Evolutionary conservation across 2,113 vertebrate genomes (phyloP).

Genomic region (Aleadryas rufinucha): DNA sequence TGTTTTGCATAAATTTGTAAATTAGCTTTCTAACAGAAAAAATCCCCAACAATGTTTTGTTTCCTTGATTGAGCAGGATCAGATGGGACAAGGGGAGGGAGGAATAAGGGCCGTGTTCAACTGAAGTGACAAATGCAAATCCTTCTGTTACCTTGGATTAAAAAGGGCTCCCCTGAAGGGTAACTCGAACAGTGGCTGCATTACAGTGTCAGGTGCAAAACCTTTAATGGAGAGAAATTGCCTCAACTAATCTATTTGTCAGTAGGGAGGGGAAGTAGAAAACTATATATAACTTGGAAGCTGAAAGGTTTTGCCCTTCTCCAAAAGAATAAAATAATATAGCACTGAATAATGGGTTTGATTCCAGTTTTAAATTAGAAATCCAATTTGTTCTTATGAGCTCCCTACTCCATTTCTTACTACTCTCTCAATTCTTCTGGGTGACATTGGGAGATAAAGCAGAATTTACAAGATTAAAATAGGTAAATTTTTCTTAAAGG

Average conservation of each 20-base stretch:
- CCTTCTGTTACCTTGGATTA: conserved; percentile 13
- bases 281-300: conserved; percentile 35
- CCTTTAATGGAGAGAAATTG: conserved; percentile 60
- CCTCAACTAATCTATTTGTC: conserved; percentile 56
- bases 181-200: conserved; percentile 37
- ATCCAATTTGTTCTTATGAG: conserved; percentile 33
- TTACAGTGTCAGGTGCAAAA: conserved; percentile 51
- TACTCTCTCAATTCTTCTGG: conserved; percentile 7
- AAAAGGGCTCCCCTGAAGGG: conserved; percentile 18
- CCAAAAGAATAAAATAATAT: conserved; percentile 42
- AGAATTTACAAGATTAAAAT: conserved; percentile 23
- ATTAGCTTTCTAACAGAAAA: background rate
- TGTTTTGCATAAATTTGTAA: background rate
- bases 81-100: background rate
- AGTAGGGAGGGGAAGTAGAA: conserved; percentile 44
- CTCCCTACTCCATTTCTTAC: background rate
- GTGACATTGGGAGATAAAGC: conserved; percentile 14
- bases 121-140: conserved; percentile 55
- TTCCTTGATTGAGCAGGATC: background rate
- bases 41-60: fast-evolving
- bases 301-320: conserved; percentile 39
- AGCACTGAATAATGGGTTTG: conserved; percentile 19
- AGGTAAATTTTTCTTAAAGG: background rate
- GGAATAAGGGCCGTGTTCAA: background rate
- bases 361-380: conserved; percentile 53